Evolutionary conservation across 2,888 invertebrate genomes (phyloP).

Genomic region (Philaethria dido): DNA sequence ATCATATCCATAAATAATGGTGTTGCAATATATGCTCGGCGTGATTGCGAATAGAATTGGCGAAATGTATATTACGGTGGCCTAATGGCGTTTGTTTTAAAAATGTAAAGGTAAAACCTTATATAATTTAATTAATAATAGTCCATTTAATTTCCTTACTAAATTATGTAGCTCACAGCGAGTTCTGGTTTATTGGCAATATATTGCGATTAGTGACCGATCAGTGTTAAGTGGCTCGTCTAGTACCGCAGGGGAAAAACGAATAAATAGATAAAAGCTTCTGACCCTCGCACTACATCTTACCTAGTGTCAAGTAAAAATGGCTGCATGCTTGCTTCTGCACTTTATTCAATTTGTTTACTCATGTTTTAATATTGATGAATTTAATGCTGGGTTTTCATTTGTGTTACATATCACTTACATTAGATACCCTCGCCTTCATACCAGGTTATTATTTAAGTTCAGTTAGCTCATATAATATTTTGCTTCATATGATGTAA

Average conservation of each 20-base stretch:
- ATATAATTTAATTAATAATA: too few species aligned
- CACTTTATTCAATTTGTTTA: conserved; percentile 12
- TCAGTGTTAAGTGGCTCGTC: conserved; percentile 69
- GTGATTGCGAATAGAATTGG: too few species aligned
- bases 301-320: conserved; percentile 69
- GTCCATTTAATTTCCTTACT: conserved; percentile 26
- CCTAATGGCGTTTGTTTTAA: too few species aligned
- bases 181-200: conserved; percentile 69
- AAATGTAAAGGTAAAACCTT: too few species aligned
- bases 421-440: too few species aligned
- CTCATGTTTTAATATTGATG: conserved; percentile 1
- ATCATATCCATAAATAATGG: too few species aligned
- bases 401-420: too few species aligned
- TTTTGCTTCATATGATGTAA: too few species aligned
- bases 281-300: conserved; percentile 66
- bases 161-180: conserved; percentile 51
- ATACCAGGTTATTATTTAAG: too few species aligned
- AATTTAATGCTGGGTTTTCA: not conserved
- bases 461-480: too few species aligned
- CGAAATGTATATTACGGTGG: too few species aligned
- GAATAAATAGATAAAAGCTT: conserved; percentile 59
- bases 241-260: conserved; percentile 51
- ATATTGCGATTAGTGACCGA: conserved; percentile 73
- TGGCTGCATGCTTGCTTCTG: conserved; percentile 22
- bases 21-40: too few species aligned